Percentiles rank a stretch among this genome's conserved stretches.
Evolutionary conservation across 2,888 invertebrate genomes (phyloP).

Genomic region (Drosophila pseudotakahashii): DNA sequence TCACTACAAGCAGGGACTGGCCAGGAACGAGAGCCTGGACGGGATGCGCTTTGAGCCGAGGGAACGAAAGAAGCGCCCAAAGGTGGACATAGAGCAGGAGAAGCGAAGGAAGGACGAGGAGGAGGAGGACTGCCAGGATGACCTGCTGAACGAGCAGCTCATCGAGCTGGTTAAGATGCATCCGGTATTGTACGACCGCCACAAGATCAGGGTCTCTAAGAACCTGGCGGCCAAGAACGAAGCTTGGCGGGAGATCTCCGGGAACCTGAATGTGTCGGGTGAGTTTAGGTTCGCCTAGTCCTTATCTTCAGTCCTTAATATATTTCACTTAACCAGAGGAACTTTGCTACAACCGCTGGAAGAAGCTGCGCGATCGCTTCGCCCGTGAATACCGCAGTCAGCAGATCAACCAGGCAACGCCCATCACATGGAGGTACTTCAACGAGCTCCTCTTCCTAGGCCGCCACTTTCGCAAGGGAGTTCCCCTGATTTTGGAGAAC

Average conservation of each 20-base stretch:
- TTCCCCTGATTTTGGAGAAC: conserved; percentile 65
- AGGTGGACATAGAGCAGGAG: conserved; percentile 31
- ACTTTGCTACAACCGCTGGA: conserved; percentile 79
- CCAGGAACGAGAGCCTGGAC: conserved; percentile 64
- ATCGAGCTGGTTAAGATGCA: conserved; percentile 76
- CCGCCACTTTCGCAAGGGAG: conserved; percentile 76
- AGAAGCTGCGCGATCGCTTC: conserved; percentile 79
- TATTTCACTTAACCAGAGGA: conserved; percentile 58
- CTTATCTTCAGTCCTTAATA: neutral
- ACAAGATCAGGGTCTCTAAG: conserved; percentile 80
- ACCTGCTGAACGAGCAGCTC: conserved; percentile 67
- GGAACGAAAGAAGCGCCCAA: conserved; percentile 45
- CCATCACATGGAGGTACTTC: conserved; percentile 76
- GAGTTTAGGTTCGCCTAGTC: neutral
- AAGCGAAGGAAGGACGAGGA: conserved; percentile 49
- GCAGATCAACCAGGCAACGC: conserved; percentile 63
- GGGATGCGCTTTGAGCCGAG: conserved; percentile 72
- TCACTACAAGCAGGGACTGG: conserved; percentile 80
- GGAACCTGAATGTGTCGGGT: conserved; percentile 73
- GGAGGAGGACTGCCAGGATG: conserved; percentile 53
- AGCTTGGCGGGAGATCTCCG: conserved; percentile 77
- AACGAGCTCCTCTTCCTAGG: conserved; percentile 74
- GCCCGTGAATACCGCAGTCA: conserved; percentile 77
- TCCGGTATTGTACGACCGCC: conserved; percentile 78
- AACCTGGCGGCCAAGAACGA: conserved; percentile 79